phyloP scores from a whole-genome alignment of 2,888 invertebrate genomes.

The Drosophila mimica region DNA sequence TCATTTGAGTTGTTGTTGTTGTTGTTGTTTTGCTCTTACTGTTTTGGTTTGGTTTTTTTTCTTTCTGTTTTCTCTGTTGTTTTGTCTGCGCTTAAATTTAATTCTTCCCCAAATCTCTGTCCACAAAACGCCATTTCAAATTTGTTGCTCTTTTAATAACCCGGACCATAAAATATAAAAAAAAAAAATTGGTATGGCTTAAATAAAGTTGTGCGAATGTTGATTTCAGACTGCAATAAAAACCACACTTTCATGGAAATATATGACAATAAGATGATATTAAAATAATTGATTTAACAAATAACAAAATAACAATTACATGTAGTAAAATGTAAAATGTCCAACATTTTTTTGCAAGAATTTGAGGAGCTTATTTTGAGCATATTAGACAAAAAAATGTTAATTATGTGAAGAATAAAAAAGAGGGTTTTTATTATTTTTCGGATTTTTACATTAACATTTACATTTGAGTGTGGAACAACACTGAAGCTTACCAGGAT shows the following conservation, averaged over 20 bases:
- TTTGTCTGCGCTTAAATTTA: slow-evolving; percentile 66
- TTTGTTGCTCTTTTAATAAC: slow-evolving; percentile 9
- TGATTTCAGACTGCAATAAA: not conserved
- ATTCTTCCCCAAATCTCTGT: slow-evolving; percentile 55
- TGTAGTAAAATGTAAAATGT: not conserved
- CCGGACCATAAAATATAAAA: not conserved
- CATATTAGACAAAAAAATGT: not conserved
- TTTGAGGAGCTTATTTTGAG: no score
- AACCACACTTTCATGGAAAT: not conserved
- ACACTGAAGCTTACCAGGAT: not conserved
- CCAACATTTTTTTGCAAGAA: no score
- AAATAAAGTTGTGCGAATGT: not conserved
- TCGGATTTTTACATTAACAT: not conserved
- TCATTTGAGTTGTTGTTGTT: slow-evolving; percentile 4
- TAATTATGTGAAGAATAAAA: not conserved
- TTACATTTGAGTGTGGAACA: not conserved
- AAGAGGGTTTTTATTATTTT: not conserved
- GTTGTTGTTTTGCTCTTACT: not conserved
- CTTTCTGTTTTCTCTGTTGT: slow-evolving; percentile 4
- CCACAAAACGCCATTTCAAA: slow-evolving; percentile 47
- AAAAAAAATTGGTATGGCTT: not conserved
- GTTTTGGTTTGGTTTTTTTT: not conserved
- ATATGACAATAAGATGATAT: not conserved
- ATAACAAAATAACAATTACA: not conserved
- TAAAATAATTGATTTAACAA: not conserved